Evolutionary conservation across 2,113 vertebrate species (phyloP).

Genomic region (Danio rerio): DNA sequence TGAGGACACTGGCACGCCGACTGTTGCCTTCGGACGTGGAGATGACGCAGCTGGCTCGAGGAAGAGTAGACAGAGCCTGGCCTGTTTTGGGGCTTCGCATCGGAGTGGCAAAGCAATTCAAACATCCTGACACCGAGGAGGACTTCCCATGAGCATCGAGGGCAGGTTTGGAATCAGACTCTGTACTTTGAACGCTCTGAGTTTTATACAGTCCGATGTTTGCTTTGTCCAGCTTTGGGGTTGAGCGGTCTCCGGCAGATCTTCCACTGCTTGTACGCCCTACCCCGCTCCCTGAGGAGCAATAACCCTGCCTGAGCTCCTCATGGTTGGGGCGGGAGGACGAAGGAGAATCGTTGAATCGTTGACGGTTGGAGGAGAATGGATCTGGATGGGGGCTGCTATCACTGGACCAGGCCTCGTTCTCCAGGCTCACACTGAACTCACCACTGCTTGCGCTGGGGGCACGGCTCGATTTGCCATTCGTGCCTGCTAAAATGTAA

Average conservation of each 20-base stretch:
- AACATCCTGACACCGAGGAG: constrained; percentile 71
- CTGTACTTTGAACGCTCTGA: constrained; percentile 24
- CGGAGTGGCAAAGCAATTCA: constrained; percentile 29
- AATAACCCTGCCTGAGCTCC: constrained; percentile 76
- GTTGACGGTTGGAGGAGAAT: constrained; percentile 76
- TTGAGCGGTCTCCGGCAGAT: background rate
- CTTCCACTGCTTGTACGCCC: constrained; percentile 21
- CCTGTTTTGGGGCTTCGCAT: constrained; percentile 74
- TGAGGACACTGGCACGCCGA: constrained; percentile 94
- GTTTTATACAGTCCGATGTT: constrained; percentile 35
- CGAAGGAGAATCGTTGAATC: constrained; percentile 76
- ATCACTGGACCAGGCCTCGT: constrained; percentile 79
- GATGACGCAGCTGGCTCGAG: constrained; percentile 96
- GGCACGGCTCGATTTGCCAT: constrained; percentile 85
- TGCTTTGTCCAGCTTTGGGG: constrained; percentile 19
- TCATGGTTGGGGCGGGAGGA: constrained; percentile 74
- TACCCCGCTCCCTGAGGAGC: constrained; percentile 77
- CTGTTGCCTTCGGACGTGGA: constrained; percentile 95
- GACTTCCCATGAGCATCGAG: constrained; percentile 81
- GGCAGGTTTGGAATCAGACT: constrained; percentile 80
- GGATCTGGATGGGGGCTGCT: constrained; percentile 79
- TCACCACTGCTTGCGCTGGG: constrained; percentile 98
- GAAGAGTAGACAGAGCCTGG: constrained; percentile 82
- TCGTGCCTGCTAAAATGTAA: constrained; percentile 76
- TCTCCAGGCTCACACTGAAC: constrained; percentile 89